These are phyloP conservation scores for Sylvilagus bachmani DNA, from an alignment of 2,113 vertebrate species.

Conservation along the genomic window DNA sequence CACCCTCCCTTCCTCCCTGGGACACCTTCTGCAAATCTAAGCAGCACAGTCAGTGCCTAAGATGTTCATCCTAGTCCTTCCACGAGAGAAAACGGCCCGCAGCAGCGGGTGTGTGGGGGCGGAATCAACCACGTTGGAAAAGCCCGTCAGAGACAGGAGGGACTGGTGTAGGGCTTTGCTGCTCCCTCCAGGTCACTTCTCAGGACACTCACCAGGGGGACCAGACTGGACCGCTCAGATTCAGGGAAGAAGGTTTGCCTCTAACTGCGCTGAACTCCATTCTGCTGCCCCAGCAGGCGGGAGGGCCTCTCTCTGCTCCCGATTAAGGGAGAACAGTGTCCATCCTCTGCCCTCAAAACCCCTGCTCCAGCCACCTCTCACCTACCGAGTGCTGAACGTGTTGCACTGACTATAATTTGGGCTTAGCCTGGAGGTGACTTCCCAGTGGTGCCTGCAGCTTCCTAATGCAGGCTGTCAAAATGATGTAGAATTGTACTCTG, in stretches of 20 bases:
- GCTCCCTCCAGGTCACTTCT: neutral
- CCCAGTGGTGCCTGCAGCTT: slow-evolving; percentile 82
- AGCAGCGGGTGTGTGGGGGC: too few relatives aligned
- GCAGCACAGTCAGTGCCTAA: neutral
- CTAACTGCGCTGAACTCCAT: neutral
- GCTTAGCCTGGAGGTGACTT: slow-evolving; percentile 83
- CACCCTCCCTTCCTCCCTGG: neutral
- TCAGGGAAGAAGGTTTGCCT: neutral
- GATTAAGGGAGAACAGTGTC: neutral
- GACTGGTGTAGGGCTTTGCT: neutral
- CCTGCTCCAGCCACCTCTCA: neutral
- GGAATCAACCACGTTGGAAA: neutral
- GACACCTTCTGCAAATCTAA: neutral
- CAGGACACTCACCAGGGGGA: neutral
- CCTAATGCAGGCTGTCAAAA: slow-evolving; percentile 86
- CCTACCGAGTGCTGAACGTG: neutral
- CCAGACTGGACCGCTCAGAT: neutral
- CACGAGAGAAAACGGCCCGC: neutral
- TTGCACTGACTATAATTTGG: slow-evolving; percentile 42
- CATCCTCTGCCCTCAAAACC: neutral
- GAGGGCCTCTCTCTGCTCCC: neutral
- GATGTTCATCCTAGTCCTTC: neutral
- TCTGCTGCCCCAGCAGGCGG: neutral
- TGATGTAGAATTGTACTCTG: slow-evolving; percentile 82
- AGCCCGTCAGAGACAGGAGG: neutral